phyloP scores from a whole-genome alignment of 2,113 vertebrate species.

The Leptocoma aspasia region DNA sequence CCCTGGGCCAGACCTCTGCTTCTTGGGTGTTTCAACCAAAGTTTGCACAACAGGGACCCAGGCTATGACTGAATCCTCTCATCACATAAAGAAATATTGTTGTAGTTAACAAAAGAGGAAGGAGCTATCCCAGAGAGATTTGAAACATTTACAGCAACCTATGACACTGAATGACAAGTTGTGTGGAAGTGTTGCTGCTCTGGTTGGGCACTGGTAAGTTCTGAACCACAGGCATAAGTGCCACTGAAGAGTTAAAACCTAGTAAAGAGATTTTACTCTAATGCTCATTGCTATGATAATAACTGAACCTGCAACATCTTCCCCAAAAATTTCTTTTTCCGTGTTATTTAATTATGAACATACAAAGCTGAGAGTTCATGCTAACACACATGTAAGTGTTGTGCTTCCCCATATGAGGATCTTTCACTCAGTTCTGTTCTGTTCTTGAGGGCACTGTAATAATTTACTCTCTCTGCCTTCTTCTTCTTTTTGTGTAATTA shows the following conservation, averaged over 20 bases:
- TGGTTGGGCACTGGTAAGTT: background rate
- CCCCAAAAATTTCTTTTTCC: background rate
- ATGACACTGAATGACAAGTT: background rate
- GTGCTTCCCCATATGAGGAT: background rate
- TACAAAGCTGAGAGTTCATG: background rate
- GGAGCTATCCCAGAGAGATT: background rate
- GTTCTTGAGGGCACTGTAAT: background rate
- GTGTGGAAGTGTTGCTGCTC: background rate
- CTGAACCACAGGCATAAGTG: fast-evolving
- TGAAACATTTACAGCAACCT: background rate
- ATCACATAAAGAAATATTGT: background rate
- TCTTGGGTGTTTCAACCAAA: constrained; percentile 2
- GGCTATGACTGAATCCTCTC: background rate
- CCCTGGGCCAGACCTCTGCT: background rate
- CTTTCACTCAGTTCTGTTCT: background rate
- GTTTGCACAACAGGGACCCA: background rate
- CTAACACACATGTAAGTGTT: background rate
- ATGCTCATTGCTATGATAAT: background rate
- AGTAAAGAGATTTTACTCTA: background rate
- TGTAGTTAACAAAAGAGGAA: background rate
- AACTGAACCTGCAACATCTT: background rate
- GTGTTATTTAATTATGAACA: background rate
- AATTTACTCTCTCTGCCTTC: background rate
- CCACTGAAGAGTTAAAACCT: background rate
- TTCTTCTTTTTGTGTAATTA: background rate